Evolutionary conservation across 1,140 invertebrate species (phyloP).

Genomic region (Druon quercuslanigerum): DNA sequence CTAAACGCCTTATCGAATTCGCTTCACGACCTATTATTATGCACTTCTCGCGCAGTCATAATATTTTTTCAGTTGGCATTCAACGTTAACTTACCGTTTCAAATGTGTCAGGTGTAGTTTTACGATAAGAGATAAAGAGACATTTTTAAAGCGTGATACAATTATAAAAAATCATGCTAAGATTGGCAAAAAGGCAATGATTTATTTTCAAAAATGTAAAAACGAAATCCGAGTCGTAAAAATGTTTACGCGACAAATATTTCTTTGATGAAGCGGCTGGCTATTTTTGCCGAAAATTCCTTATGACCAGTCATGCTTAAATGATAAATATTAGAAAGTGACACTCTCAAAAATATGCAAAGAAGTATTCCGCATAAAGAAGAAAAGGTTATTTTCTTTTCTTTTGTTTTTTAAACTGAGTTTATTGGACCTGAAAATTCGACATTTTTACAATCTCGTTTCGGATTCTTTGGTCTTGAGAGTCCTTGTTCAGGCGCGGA

Average conservation of each 20-base stretch:
- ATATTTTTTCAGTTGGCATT: conserved; percentile 2
- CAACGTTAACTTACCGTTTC: not conserved
- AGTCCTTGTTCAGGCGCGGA: too few species aligned
- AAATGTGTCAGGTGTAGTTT: conserved; percentile 17
- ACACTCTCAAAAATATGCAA: not conserved
- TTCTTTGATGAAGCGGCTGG: too few species aligned
- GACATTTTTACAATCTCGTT: conserved; percentile 19
- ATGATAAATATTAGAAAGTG: not conserved
- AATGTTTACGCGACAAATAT: too few species aligned
- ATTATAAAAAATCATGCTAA: not conserved
- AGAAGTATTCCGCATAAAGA: not conserved
- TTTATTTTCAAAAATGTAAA: too few species aligned
- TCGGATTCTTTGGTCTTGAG: conserved; percentile 10
- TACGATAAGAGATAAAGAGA: conserved; percentile 1
- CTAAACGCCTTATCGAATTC: conserved; percentile 27
- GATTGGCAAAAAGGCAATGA: too few species aligned
- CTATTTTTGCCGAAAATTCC: too few species aligned
- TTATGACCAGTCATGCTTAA: not conserved
- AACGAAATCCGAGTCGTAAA: too few species aligned
- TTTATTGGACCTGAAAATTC: conserved; percentile 20
- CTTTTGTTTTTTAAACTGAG: not conserved
- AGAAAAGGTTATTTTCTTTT: not conserved
- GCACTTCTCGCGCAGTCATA: not conserved
- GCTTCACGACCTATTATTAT: conserved; percentile 27
- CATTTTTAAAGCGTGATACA: not conserved